phyloP scores from a whole-genome alignment of 2,797 vertebrate genomes.

The Ceryle rudis region DNA sequence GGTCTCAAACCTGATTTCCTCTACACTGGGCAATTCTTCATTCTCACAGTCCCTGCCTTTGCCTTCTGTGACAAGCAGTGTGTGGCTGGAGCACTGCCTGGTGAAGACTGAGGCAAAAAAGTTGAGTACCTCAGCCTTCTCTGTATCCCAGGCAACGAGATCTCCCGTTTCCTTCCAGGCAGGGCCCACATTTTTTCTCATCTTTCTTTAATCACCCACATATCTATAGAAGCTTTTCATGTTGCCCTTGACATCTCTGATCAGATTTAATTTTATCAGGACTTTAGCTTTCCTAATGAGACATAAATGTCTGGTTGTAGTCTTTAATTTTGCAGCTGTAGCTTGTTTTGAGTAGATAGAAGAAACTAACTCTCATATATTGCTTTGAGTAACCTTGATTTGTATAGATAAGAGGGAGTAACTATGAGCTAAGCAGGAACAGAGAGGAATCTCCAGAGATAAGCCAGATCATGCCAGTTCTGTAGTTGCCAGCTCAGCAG shows the following conservation, averaged over 20 bases:
- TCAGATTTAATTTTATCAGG: neutral
- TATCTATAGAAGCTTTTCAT: neutral
- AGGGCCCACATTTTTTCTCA: neutral
- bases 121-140: neutral
- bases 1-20: neutral
- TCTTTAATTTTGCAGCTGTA: too few relatives aligned
- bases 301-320: too few relatives aligned
- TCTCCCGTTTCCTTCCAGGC: neutral
- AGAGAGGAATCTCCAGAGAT: too few relatives aligned
- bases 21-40: neutral
- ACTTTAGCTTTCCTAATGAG: neutral
- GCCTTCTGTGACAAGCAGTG: neutral
- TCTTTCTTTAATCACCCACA: too few relatives aligned
- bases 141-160: neutral
- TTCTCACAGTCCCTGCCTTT: neutral
- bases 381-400: too few relatives aligned
- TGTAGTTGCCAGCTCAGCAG: too few relatives aligned
- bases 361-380: too few relatives aligned
- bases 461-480: too few relatives aligned
- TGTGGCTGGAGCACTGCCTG: neutral
- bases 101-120: neutral
- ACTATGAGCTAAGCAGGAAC: too few relatives aligned
- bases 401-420: too few relatives aligned
- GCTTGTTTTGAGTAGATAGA: too few relatives aligned
- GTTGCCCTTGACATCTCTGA: neutral